Conservation (phyloP, 2,113 vertebrate species). For the Glaucidium brasilianum region DNA sequence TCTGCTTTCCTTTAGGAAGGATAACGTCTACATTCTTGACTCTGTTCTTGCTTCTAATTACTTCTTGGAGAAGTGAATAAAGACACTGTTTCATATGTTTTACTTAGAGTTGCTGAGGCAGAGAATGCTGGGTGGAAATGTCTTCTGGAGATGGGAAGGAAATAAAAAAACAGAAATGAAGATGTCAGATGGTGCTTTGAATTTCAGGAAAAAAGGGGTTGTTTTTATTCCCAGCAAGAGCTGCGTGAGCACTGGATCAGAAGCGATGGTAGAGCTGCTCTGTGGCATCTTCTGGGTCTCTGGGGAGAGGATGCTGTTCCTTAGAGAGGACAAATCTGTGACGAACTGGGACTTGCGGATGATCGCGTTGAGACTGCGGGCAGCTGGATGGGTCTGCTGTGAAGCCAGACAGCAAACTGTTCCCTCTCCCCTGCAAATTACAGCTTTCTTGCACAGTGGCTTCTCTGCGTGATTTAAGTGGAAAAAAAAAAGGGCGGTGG, state of each 20-base stretch:
- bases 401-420: neutral
- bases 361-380: neutral
- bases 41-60: slow-evolving; percentile 69
- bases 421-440: neutral
- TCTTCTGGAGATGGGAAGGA: neutral
- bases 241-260: neutral
- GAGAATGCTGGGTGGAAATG: slow-evolving; percentile 43
- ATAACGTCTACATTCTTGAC: slow-evolving; percentile 31
- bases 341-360: too few species aligned
- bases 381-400: neutral
- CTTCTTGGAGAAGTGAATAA: slow-evolving; percentile 67
- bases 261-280: neutral
- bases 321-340: neutral
- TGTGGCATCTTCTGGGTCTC: neutral
- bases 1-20: slow-evolving; percentile 59
- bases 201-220: neutral
- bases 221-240: neutral
- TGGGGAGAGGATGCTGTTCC: neutral
- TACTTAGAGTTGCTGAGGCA: slow-evolving; percentile 69
- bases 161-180: neutral
- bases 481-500: fast-evolving
- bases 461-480: neutral
- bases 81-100: slow-evolving; percentile 53
- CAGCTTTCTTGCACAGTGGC: neutral
- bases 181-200: neutral